These are phyloP conservation scores for Stenurella melanura DNA, from an alignment of 2,888 invertebrate species.

Conservation along the genomic window DNA sequence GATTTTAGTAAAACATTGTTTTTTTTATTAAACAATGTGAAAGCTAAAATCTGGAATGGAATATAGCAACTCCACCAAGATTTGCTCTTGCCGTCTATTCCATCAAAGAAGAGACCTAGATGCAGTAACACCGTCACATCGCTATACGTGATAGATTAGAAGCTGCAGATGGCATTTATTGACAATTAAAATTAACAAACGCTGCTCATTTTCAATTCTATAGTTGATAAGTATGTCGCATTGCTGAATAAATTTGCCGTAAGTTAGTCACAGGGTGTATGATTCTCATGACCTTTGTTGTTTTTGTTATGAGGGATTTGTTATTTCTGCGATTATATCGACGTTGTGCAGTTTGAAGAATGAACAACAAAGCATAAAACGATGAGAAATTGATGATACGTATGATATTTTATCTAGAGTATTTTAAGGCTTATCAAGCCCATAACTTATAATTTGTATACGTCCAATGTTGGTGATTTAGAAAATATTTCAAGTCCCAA, in stretches of 20 bases:
- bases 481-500: not conserved
- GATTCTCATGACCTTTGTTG: constrained; percentile 14
- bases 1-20: no score
- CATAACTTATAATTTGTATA: not conserved
- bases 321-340: constrained; percentile 4
- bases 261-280: constrained; percentile 14
- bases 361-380: not conserved
- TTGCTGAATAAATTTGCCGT: constrained; percentile 3
- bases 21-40: no score
- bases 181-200: constrained; percentile 29
- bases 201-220: constrained; percentile 16
- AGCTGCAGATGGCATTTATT: constrained; percentile 18
- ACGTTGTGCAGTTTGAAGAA: not conserved
- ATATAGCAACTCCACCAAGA: not conserved
- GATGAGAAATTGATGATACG: not conserved
- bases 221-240: constrained; percentile 2
- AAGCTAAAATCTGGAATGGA: not conserved
- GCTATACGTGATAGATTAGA: constrained; percentile 19
- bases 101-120: not conserved
- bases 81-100: not conserved
- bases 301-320: constrained; percentile 20
- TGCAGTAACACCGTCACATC: not conserved
- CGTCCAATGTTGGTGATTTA: not conserved
- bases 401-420: not conserved
- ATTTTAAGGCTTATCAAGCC: not conserved